phyloP scores from a whole-genome alignment of 2,113 vertebrate genomes.

The Oriolus oriolus region DNA sequence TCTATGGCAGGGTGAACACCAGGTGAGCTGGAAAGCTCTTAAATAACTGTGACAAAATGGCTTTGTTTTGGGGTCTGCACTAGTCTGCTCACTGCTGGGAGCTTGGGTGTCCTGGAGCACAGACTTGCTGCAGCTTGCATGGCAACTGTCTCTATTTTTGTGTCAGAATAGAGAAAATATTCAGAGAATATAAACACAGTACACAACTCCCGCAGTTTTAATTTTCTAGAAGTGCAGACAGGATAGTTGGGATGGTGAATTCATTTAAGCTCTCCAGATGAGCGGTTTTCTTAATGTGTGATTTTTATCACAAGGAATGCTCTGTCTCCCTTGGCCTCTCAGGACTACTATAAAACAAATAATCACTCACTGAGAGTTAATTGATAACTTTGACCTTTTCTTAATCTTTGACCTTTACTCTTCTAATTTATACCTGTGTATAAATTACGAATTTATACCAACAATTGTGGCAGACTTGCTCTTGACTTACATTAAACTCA shows the following conservation, averaged over 20 bases:
- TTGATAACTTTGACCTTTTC: background rate
- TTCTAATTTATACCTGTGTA: background rate
- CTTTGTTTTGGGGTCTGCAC: background rate
- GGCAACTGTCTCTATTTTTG: background rate
- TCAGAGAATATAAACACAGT: background rate
- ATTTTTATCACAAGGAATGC: background rate
- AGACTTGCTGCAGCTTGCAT: background rate
- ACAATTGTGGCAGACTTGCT: background rate
- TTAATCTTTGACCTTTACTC: background rate
- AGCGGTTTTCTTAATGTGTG: background rate
- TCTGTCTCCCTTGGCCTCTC: background rate
- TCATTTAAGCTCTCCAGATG: background rate
- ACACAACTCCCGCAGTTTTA: background rate
- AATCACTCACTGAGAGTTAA: background rate
- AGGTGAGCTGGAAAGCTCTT: background rate
- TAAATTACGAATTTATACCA: background rate
- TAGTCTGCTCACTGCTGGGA: background rate
- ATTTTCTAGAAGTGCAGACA: background rate
- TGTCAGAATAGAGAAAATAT: background rate
- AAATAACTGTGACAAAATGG: background rate
- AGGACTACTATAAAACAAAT: background rate
- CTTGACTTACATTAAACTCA: background rate
- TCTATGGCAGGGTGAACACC: background rate
- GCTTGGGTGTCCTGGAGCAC: background rate
- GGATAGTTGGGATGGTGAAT: background rate